These are phyloP conservation scores for Bombus superbus DNA, from an alignment of 1,140 invertebrate genomes.

Conservation along the genomic window DNA sequence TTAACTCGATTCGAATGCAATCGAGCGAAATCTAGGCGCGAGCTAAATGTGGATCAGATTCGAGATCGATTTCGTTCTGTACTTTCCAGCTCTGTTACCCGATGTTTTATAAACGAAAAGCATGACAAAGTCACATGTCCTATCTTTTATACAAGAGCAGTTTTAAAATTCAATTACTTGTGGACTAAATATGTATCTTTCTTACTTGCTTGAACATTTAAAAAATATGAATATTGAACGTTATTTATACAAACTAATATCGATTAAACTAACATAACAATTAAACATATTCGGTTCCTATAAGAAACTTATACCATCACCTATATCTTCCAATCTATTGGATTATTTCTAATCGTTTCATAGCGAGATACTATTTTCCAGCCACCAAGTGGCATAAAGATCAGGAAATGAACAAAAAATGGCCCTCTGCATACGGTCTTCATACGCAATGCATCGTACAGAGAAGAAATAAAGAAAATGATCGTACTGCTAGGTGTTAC, in stretches of 20 bases:
- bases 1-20: background rate
- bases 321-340: too few relatives aligned
- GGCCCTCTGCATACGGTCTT: background rate
- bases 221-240: too few relatives aligned
- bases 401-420: too few relatives aligned
- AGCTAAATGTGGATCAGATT: background rate
- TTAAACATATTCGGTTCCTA: too few relatives aligned
- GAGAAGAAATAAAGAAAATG: background rate
- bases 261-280: too few relatives aligned
- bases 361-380: too few relatives aligned
- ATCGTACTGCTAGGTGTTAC: constrained; percentile 94
- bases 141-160: background rate
- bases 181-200: background rate
- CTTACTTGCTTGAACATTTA: background rate
- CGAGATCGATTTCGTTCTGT: background rate
- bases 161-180: background rate
- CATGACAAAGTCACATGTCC: background rate
- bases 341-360: too few relatives aligned
- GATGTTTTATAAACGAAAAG: background rate
- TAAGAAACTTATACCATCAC: too few relatives aligned
- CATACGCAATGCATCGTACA: background rate
- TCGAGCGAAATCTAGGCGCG: background rate
- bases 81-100: background rate
- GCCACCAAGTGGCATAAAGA: too few relatives aligned
- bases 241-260: too few relatives aligned